Percentiles rank a stretch among this genome's conserved stretches.
phyloP scores from a whole-genome alignment of 2,888 invertebrate genomes.

The Drosophila emarginata region DNA sequence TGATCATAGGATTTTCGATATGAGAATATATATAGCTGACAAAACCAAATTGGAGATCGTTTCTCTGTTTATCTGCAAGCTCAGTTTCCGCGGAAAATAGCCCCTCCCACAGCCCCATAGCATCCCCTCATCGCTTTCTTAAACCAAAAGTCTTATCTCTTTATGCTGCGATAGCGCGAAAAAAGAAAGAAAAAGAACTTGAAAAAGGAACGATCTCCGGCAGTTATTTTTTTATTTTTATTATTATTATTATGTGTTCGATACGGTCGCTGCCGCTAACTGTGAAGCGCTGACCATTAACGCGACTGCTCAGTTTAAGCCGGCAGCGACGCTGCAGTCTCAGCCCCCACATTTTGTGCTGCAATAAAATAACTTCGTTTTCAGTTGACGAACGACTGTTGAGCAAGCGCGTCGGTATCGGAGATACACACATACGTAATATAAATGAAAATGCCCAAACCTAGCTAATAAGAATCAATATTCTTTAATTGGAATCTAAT shows the following conservation, averaged over 20 bases:
- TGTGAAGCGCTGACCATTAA: conserved; percentile 65
- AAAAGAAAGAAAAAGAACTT: conserved; percentile 26
- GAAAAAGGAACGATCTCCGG: conserved; percentile 33
- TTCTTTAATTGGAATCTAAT: conserved; percentile 23
- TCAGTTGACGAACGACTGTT: conserved; percentile 67
- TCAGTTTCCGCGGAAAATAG: conserved; percentile 37
- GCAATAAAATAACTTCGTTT: conserved; percentile 54
- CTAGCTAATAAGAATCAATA: conserved; percentile 38
- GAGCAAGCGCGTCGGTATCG: conserved; percentile 45
- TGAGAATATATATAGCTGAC: conserved; percentile 1
- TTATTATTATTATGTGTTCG: conserved; percentile 18
- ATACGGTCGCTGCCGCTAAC: conserved; percentile 50
- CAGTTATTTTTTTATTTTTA: background rate
- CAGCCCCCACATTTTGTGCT: conserved; percentile 27
- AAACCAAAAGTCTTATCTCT: background rate
- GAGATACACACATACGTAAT: background rate
- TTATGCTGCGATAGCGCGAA: conserved; percentile 37
- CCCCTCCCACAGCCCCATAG: background rate
- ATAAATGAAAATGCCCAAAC: background rate
- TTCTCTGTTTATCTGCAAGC: conserved; percentile 32
- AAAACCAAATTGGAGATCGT: background rate
- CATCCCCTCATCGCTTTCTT: background rate
- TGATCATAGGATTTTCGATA: background rate
- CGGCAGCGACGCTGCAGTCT: conserved; percentile 3
- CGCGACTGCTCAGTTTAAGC: conserved; percentile 33